Percentiles rank a stretch among this genome's conserved stretches.
These are phyloP conservation scores for Parnassius smintheus DNA, from an alignment of 2,888 invertebrate species.

Conservation along the genomic window DNA sequence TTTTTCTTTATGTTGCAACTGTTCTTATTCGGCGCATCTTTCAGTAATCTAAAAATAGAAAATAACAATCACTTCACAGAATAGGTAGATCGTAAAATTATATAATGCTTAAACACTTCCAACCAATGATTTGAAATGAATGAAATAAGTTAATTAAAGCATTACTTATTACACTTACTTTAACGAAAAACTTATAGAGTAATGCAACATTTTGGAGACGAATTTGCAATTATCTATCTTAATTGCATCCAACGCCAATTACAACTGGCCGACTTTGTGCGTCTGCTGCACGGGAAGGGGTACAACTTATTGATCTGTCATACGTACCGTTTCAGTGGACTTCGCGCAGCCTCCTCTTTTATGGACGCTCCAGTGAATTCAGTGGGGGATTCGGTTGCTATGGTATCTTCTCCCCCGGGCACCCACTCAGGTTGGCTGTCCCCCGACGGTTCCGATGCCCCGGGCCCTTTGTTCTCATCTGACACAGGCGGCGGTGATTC, in stretches of 20 bases:
- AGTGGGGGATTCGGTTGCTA: slow-evolving; percentile 52
- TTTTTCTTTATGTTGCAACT: slow-evolving; percentile 63
- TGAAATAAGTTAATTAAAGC: no score
- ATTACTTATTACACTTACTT: not conserved
- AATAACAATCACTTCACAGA: not conserved
- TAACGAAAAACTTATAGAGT: not conserved
- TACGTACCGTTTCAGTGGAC: slow-evolving; percentile 66
- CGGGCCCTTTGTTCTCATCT: slow-evolving; percentile 43
- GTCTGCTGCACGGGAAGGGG: slow-evolving; percentile 3
- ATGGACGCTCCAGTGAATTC: slow-evolving; percentile 42
- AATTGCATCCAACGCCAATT: not conserved
- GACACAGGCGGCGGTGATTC: slow-evolving; percentile 61
- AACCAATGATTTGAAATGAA: no score
- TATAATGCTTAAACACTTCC: no score
- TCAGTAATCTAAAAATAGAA: slow-evolving; percentile 51
- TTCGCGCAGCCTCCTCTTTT: slow-evolving; percentile 60
- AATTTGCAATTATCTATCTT: not conserved
- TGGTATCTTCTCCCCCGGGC: slow-evolving; percentile 64
- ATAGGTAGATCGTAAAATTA: no score
- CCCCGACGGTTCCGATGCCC: slow-evolving; percentile 40
- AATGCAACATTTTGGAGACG: not conserved
- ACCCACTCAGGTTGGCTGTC: slow-evolving; percentile 62
- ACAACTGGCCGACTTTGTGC: not conserved
- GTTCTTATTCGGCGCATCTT: slow-evolving; percentile 64
- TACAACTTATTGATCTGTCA: slow-evolving; percentile 5